phyloP scores from a whole-genome alignment of 2,113 vertebrate genomes.

The Larimichthys polyactis region DNA sequence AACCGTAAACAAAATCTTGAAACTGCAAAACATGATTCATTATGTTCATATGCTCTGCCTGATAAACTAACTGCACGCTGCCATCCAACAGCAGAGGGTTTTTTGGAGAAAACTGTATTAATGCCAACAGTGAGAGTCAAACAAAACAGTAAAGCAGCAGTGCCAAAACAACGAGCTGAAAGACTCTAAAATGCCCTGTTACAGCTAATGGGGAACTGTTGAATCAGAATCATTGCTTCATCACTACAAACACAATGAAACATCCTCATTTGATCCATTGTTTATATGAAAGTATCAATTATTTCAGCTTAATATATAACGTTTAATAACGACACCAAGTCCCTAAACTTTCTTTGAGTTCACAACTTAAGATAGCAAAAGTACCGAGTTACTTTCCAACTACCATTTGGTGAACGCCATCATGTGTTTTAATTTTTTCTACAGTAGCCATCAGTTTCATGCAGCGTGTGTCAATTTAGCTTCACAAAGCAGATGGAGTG shows the following conservation, averaged over 20 bases:
- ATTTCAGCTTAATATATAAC: not conserved
- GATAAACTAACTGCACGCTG: no score
- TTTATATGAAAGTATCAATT: not conserved
- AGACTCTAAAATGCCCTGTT: conserved; percentile 16
- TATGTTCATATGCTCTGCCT: not conserved
- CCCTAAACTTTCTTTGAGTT: not conserved
- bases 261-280: not conserved
- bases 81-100: not conserved
- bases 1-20: not conserved
- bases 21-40: not conserved
- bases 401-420: not conserved
- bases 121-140: not conserved
- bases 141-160: not conserved
- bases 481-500: conserved; percentile 11
- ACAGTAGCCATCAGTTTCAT: not conserved
- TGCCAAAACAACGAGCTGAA: conserved; percentile 27
- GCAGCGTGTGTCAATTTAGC: not conserved
- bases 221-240: not conserved
- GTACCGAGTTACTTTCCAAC: not conserved
- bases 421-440: conserved; percentile 4
- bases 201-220: not conserved
- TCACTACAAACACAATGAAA: not conserved
- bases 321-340: not conserved
- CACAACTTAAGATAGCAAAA: not conserved
- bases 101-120: not conserved